phyloP scores from a whole-genome alignment of 2,113 vertebrate genomes.

The Mesitornis unicolor region DNA sequence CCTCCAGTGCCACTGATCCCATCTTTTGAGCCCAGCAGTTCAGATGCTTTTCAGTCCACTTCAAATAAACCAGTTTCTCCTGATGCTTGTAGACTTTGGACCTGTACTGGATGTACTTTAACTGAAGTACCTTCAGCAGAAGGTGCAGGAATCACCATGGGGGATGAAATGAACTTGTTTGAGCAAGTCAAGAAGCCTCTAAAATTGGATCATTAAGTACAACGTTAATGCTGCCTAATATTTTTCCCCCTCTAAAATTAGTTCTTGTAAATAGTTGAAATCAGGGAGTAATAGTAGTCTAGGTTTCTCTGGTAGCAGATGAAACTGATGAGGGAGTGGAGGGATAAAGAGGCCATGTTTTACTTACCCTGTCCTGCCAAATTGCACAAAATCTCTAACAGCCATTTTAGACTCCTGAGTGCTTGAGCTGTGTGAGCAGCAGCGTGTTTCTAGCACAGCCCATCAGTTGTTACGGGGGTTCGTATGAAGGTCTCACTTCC shows the following conservation, averaged over 20 bases:
- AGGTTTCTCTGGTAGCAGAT: neutral
- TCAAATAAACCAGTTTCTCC: neutral
- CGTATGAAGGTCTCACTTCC: neutral
- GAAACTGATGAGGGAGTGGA: neutral
- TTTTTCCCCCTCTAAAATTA: neutral
- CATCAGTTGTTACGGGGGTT: too few species aligned
- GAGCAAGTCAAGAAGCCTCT: neutral
- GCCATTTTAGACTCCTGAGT: neutral
- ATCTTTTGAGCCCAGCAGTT: neutral
- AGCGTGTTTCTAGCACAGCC: neutral
- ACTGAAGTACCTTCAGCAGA: neutral
- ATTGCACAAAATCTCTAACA: neutral
- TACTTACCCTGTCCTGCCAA: neutral
- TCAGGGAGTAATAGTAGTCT: neutral
- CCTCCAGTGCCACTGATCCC: neutral
- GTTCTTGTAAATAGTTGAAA: neutral
- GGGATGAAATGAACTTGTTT: neutral
- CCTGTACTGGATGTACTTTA: neutral
- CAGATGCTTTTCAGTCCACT: neutral
- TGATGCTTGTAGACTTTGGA: neutral
- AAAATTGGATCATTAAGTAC: neutral
- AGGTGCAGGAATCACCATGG: neutral
- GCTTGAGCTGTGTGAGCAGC: fast-evolving
- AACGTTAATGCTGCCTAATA: neutral
- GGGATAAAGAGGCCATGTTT: neutral